Conservation (phyloP, 2,113 vertebrate genomes). For the Nematolebias whitei region DNA sequence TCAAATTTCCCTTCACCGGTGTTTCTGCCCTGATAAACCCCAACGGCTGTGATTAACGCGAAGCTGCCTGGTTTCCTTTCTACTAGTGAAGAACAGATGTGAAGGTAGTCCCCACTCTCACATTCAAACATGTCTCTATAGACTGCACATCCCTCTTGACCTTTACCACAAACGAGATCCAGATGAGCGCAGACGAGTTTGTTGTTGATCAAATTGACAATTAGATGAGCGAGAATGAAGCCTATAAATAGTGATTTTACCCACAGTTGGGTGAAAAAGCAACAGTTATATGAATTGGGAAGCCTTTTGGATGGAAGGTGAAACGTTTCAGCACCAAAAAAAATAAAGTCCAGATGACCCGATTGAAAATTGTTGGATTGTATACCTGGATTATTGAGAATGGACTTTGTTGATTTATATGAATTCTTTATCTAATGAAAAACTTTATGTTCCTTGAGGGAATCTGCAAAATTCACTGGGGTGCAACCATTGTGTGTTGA, state of each 20-base stretch:
- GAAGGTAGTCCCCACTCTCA: constrained; percentile 2
- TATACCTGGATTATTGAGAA: no score
- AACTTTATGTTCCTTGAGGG: no score
- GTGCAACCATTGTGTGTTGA: no score
- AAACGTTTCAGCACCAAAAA: no score
- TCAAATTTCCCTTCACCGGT: constrained; percentile 14
- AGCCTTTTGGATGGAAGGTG: no score
- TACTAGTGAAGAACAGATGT: constrained; percentile 29
- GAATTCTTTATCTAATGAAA: no score
- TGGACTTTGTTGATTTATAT: no score
- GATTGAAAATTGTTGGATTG: no score
- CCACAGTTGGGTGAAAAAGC: no score
- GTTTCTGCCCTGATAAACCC: constrained; percentile 3
- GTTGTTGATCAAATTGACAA: not conserved
- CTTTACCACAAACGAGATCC: constrained; percentile 6
- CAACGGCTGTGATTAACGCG: constrained; percentile 18
- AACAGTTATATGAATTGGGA: no score
- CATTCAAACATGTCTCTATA: constrained; percentile 6
- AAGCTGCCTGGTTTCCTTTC: constrained; percentile 24
- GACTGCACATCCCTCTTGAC: constrained; percentile 2
- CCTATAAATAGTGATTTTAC: not conserved
- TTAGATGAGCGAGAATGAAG: not conserved
- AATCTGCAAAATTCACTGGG: no score
- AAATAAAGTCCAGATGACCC: no score
- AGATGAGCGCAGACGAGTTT: not conserved